Evolutionary conservation across 2,888 invertebrate genomes (phyloP).

Genomic region (Sialis fuliginosa): DNA sequence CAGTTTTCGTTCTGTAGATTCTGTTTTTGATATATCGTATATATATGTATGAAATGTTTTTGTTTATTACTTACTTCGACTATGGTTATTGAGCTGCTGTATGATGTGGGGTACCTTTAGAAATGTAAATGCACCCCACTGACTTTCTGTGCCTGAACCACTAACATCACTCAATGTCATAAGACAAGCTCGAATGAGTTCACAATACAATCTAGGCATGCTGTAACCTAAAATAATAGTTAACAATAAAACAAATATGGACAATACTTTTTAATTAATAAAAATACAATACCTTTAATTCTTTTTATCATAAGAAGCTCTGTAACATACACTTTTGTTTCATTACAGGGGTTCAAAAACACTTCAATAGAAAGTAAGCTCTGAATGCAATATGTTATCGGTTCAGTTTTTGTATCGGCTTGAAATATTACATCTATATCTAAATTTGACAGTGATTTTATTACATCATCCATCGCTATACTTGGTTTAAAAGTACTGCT

Average conservation of each 20-base stretch:
- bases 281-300: slow-evolving; percentile 40
- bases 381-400: slow-evolving; percentile 57
- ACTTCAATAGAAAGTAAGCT: slow-evolving; percentile 73
- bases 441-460: slow-evolving; percentile 40
- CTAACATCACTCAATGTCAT: slow-evolving; percentile 78
- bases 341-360: slow-evolving; percentile 66
- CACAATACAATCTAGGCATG: slow-evolving; percentile 68
- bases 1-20: background rate
- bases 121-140: slow-evolving; percentile 90
- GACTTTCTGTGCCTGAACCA: slow-evolving; percentile 67
- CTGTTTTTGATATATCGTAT: background rate
- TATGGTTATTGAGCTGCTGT: slow-evolving; percentile 42
- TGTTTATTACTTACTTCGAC: slow-evolving; percentile 27
- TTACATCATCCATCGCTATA: slow-evolving; percentile 36
- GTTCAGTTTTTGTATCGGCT: slow-evolving; percentile 35
- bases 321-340: slow-evolving; percentile 61
- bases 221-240: slow-evolving; percentile 34
- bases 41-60: background rate
- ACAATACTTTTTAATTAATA: background rate
- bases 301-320: slow-evolving; percentile 72
- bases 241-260: background rate
- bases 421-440: slow-evolving; percentile 42
- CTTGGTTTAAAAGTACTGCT: slow-evolving; percentile 30
- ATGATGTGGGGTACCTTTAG: slow-evolving; percentile 76
- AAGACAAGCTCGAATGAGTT: slow-evolving; percentile 76